Percentiles rank a stretch among this genome's conserved stretches.
Evolutionary conservation across 2,113 vertebrate species (phyloP).

Genomic region (Sebastes schlegelii): DNA sequence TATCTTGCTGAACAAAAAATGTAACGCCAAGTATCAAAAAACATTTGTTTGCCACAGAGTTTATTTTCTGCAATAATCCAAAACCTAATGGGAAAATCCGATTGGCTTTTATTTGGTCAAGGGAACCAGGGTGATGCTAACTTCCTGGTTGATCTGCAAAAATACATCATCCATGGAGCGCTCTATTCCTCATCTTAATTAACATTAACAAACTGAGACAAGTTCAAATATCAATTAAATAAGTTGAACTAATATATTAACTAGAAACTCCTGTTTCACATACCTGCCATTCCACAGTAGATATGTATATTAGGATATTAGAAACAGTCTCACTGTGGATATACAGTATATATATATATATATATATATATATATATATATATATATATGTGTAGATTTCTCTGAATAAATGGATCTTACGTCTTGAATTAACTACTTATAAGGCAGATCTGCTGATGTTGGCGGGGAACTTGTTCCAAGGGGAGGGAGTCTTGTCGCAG

Average conservation of each 20-base stretch:
- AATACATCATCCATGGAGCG: too few relatives aligned
- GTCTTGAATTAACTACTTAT: constrained; percentile 2
- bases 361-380: background rate
- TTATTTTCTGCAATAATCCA: too few relatives aligned
- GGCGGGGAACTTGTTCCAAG: constrained; percentile 8
- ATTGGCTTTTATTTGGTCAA: too few relatives aligned
- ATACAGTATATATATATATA: too few relatives aligned
- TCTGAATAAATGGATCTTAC: constrained; percentile 14
- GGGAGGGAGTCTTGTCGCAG: constrained; percentile 2
- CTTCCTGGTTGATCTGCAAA: too few relatives aligned
- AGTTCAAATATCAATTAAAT: background rate
- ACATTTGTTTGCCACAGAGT: too few relatives aligned
- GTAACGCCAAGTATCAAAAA: too few relatives aligned
- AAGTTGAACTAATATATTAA: background rate
- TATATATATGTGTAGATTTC: background rate
- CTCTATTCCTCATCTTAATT: background rate
- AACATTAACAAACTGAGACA: background rate
- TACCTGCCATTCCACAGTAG: background rate
- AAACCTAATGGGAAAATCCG: too few relatives aligned
- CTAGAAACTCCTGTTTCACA: background rate
- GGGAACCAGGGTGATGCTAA: too few relatives aligned
- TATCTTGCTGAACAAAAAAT: too few relatives aligned
- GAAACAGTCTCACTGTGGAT: background rate
- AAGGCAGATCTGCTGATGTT: constrained; percentile 28
- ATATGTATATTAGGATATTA: background rate